phyloP scores from a whole-genome alignment of 2,113 vertebrate species.

The Pungitius pungitius region DNA sequence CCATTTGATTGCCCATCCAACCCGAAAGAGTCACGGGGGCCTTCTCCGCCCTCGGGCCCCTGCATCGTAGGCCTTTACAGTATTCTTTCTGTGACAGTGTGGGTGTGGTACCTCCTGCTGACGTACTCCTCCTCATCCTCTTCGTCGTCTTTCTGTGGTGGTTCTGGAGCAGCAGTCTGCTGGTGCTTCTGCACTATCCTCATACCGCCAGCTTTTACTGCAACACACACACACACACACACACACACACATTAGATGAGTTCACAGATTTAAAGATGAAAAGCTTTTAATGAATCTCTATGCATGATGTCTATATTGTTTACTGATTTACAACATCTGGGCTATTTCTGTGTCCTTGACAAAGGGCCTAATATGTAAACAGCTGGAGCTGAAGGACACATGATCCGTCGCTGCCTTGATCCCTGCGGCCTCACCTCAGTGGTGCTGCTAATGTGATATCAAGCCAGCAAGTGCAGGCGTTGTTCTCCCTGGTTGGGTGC shows the following conservation, averaged over 20 bases:
- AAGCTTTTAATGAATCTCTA: background rate
- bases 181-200: slow-evolving; percentile 98
- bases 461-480: background rate
- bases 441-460: background rate
- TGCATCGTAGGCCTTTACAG: background rate
- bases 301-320: background rate
- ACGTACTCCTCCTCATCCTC: slow-evolving; percentile 92
- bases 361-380: background rate
- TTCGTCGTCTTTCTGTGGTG: slow-evolving; percentile 88
- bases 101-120: slow-evolving; percentile 85
- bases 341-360: background rate
- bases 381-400: slow-evolving; percentile 10
- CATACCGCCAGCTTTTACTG: slow-evolving; percentile 97
- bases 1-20: background rate
- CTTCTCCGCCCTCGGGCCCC: background rate
- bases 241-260: background rate
- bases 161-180: slow-evolving; percentile 78
- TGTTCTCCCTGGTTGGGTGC: slow-evolving; percentile 46
- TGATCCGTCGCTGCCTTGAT: slow-evolving; percentile 6
- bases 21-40: background rate
- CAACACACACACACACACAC: slow-evolving; percentile 55
- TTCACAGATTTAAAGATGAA: background rate
- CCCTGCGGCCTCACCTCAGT: background rate
- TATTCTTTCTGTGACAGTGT: background rate
- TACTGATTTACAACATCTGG: background rate